Base-by-base conservation (phyloP, 30 jellyfish, hydroid and myxozoan species). In the Pelagia noctiluca region DNA sequence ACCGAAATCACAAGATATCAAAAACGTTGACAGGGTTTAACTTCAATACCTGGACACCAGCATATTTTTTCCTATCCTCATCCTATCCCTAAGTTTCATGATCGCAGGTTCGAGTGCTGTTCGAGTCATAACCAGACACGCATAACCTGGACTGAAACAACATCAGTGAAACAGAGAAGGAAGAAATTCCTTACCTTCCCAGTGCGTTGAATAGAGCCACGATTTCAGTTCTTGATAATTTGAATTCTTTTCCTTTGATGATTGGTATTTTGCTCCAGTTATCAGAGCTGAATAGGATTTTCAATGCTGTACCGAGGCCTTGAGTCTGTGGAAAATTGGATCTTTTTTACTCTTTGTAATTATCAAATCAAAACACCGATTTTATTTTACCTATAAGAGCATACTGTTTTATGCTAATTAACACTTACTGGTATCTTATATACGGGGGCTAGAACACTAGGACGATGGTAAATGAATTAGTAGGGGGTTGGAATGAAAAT, bases 301-400 rank as follows among this genome's bases (percentile, higher is more conserved):
- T 95, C 66, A 95, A 50, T 7, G 99, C 99, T n/a, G 98, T 89
- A 24, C 98, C 99, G 38, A 95, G 78, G 30, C 99, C 99, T 65
- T 75, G 88, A 12, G 96, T 83, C 99, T 95, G 53, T 23, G 57
- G 16, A 60, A 46, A 16, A n/a, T n/a, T n/a, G n/a, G n/a, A n/a
- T n/a, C n/a, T n/a, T n/a, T n/a, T n/a, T n/a, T n/a, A n/a, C n/a
- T n/a, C n/a, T n/a, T n/a, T n/a, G n/a, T n/a, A n/a, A n/a, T n/a
- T n/a, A n/a, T n/a, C n/a, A 54, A 76, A 42, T 11, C 0, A 28
- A 68, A 52, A 75, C 8, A 23, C 24, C 30, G 1, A 11, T 35
- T 10, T 38, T 1, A 18, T 11, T n/a, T 19, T 37, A 0, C 38
- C n/a, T 21, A 1, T 0, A 37, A 0, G 75, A 33, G 3, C 66